Percentiles rank a stretch among this genome's conserved stretches.
These are phyloP conservation scores for Crax fasciolata DNA, from an alignment of 2,797 vertebrate species.

Conservation along the genomic window DNA sequence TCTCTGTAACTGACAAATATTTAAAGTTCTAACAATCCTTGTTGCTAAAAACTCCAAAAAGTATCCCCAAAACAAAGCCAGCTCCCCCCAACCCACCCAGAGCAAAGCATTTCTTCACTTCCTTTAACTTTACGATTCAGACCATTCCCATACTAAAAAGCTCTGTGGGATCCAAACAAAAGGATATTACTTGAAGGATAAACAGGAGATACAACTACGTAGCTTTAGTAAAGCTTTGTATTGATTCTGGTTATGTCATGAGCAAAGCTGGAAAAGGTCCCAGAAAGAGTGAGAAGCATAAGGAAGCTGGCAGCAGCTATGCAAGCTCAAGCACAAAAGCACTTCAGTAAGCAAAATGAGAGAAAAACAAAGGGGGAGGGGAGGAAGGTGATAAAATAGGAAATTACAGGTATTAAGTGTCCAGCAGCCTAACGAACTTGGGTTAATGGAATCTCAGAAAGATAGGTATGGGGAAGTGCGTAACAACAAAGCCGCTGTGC, in stretches of 20 bases:
- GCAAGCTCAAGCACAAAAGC: constrained; percentile 27
- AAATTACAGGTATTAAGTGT: not conserved
- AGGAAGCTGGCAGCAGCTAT: constrained; percentile 28
- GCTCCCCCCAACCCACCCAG: not conserved
- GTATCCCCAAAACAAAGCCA: not conserved
- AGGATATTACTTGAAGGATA: constrained; percentile 13
- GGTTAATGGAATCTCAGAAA: rapidly evolving
- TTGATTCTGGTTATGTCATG: constrained; percentile 49
- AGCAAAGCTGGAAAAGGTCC: constrained; percentile 65
- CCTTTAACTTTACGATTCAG: not conserved
- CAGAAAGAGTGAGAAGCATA: constrained; percentile 61
- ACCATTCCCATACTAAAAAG: constrained; percentile 10
- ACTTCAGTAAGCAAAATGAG: constrained; percentile 6
- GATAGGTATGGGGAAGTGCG: not conserved
- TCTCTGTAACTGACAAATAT: not conserved
- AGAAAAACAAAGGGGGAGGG: not conserved
- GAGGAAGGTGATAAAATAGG: not conserved
- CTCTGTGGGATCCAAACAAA: not conserved
- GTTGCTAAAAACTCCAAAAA: not conserved
- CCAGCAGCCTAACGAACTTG: not conserved
- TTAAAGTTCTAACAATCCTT: not conserved
- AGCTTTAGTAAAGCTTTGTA: constrained; percentile 39
- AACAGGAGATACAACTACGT: not conserved
- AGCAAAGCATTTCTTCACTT: not conserved
- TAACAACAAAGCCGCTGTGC: not conserved